These are phyloP conservation scores for Lampris megalopsis DNA, from an alignment of 2,113 vertebrate species.

Conservation along the genomic window DNA sequence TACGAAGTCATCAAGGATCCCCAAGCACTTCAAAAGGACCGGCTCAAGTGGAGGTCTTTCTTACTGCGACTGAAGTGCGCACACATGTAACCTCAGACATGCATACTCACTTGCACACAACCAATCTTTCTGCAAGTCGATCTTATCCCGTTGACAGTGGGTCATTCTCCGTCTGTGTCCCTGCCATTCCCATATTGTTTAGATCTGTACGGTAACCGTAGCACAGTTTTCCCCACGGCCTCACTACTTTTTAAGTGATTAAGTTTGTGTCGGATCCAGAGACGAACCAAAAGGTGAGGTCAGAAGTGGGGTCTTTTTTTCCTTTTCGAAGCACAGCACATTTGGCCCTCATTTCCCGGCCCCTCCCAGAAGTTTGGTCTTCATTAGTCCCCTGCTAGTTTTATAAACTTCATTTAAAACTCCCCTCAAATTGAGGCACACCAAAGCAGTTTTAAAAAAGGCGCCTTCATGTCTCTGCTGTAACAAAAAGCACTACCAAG, in stretches of 20 bases:
- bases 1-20: constrained; percentile 25
- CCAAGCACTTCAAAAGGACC: constrained; percentile 30
- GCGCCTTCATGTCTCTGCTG: constrained; percentile 12
- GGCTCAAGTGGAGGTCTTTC: constrained; percentile 8
- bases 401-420: constrained; percentile 63
- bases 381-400: constrained; percentile 73
- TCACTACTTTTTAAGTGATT: not conserved
- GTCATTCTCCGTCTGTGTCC: constrained; percentile 26
- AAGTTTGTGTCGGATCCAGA: constrained; percentile 21
- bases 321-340: constrained; percentile 44
- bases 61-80: constrained; percentile 25
- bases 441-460: constrained; percentile 35
- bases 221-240: constrained; percentile 19
- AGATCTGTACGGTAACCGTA: constrained; percentile 15
- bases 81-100: constrained; percentile 9
- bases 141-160: constrained; percentile 36
- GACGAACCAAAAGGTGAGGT: constrained; percentile 35
- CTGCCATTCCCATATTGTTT: constrained; percentile 2
- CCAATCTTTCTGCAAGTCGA: constrained; percentile 16
- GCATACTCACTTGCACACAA: constrained; percentile 14
- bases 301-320: not conserved
- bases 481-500: not conserved
- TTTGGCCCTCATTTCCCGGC: constrained; percentile 70
- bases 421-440: constrained; percentile 38
- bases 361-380: constrained; percentile 43